Evolutionary conservation across 2,888 invertebrate genomes (phyloP).

Genomic region (Drosophila limbata): DNA sequence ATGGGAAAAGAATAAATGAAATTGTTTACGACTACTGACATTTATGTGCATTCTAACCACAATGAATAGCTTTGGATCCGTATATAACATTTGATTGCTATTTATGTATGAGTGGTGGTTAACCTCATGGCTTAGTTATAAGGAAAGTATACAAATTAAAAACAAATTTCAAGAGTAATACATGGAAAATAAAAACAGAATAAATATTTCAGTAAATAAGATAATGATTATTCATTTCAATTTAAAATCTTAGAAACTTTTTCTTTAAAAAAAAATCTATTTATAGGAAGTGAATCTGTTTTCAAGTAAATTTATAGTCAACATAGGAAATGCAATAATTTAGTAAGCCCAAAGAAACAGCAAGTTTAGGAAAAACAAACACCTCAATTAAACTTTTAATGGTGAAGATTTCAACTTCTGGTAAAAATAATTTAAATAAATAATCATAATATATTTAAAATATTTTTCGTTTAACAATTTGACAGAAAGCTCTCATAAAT

Average conservation of each 20-base stretch:
- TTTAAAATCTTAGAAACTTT: too few relatives aligned
- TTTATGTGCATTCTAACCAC: conserved; percentile 19
- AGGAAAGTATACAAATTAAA: not conserved
- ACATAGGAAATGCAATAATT: too few relatives aligned
- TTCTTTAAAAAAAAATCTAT: too few relatives aligned
- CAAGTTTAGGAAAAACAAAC: too few relatives aligned
- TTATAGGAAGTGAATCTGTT: not conserved
- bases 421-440: too few relatives aligned
- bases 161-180: not conserved
- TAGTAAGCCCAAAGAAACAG: not conserved
- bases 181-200: too few relatives aligned
- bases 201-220: too few relatives aligned
- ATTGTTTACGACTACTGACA: not conserved
- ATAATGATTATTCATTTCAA: too few relatives aligned
- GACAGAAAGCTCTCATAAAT: not conserved
- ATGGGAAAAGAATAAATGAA: conserved; percentile 19
- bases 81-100: not conserved
- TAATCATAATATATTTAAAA: too few relatives aligned
- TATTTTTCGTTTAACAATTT: not conserved
- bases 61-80: conserved; percentile 24
- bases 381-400: not conserved
- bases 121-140: not conserved
- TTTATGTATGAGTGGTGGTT: not conserved
- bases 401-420: not conserved
- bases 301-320: not conserved